A percentile compares a stretch with the other conserved stretches of the same genome.
These are phyloP conservation scores for Rafetus swinhoei DNA, from an alignment of 2,113 vertebrate species.

Conservation along the genomic window DNA sequence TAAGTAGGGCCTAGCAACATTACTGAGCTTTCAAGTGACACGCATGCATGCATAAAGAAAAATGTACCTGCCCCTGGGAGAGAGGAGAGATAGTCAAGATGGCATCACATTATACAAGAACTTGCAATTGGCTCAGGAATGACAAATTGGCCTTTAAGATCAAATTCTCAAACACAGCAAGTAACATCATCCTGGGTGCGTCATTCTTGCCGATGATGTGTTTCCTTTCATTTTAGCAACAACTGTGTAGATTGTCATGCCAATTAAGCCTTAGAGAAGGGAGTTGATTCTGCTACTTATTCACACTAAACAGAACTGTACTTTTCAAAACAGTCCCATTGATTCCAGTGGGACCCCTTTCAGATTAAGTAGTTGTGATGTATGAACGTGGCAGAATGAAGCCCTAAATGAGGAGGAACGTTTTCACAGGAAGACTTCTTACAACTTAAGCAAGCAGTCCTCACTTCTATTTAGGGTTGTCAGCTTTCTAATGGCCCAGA, in stretches of 20 bases:
- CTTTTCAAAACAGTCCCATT: background rate
- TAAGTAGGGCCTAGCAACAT: background rate
- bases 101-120: too few species aligned
- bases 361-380: too few species aligned
- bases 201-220: background rate
- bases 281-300: background rate
- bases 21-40: background rate
- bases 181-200: too few species aligned
- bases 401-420: background rate
- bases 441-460: background rate
- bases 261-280: background rate
- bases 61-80: background rate
- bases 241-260: background rate
- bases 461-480: too few species aligned
- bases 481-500: too few species aligned
- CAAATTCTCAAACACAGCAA: background rate
- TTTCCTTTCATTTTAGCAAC: background rate
- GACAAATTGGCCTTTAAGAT: background rate
- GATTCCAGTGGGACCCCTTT: background rate
- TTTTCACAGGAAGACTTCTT: background rate
- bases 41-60: background rate
- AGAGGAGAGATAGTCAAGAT: background rate
- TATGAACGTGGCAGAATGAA: background rate
- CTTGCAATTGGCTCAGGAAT: background rate
- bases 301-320: background rate